These are phyloP conservation scores for Epinotia bilunana DNA, from an alignment of 2,888 invertebrate species.

Conservation along the genomic window DNA sequence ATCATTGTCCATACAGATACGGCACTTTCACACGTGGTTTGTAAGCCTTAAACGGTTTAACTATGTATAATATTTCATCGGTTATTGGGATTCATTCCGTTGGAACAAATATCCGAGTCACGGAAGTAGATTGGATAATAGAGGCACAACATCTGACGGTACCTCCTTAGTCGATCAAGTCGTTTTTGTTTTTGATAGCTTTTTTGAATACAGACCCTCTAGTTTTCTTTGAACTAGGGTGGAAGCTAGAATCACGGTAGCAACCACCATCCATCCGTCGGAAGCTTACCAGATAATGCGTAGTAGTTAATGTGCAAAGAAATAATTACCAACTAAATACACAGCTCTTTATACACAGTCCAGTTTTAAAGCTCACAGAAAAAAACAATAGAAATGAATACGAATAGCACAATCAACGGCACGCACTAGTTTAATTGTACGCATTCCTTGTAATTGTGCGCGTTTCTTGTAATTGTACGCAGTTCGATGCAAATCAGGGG, in stretches of 20 bases:
- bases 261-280: conserved; percentile 4
- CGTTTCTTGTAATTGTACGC: conserved; percentile 24
- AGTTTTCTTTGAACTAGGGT: neutral
- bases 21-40: neutral
- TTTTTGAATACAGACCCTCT: neutral
- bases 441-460: conserved; percentile 12
- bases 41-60: neutral
- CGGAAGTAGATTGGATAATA: neutral
- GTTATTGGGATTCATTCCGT: neutral
- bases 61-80: neutral
- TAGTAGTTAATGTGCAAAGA: conserved; percentile 9
- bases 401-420: conserved; percentile 21
- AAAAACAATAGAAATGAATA: conserved; percentile 17
- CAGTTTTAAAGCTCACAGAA: conserved; percentile 17
- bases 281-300: conserved; percentile 10
- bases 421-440: conserved; percentile 22
- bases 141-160: neutral
- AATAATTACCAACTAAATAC: conserved; percentile 9
- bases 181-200: neutral
- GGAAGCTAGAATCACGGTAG: conserved; percentile 1
- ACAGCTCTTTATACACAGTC: neutral
- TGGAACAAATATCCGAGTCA: neutral
- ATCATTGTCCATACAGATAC: too few species aligned
- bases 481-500: conserved; percentile 35
- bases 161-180: neutral